phyloP scores from a whole-genome alignment of 2,888 invertebrate genomes.

The Gandaritis pyraliata region DNA sequence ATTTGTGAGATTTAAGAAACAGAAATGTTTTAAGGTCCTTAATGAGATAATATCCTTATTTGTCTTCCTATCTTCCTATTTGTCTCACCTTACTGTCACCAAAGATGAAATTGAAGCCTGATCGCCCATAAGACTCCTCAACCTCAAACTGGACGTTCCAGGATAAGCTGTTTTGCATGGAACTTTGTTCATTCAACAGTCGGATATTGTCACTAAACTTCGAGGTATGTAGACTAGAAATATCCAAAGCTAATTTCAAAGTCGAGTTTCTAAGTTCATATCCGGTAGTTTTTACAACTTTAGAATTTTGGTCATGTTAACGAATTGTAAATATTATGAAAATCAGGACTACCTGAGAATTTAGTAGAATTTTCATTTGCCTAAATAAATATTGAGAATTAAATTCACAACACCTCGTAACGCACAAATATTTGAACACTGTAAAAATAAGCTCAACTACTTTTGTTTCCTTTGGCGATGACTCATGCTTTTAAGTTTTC shows the following conservation, averaged over 20 bases:
- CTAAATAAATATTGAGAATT: constrained; percentile 11
- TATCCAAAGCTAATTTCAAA: no score
- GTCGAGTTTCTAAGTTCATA: no score
- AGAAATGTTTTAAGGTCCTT: no score
- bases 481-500: constrained; percentile 14
- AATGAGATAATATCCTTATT: no score
- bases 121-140: constrained; percentile 27
- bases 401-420: constrained; percentile 25
- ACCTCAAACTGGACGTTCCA: background rate
- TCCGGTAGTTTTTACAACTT: no score
- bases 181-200: constrained; percentile 1
- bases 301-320: background rate
- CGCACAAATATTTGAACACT: constrained; percentile 25
- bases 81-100: constrained; percentile 29
- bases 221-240: no score
- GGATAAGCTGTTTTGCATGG: background rate
- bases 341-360: constrained; percentile 1
- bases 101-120: constrained; percentile 29
- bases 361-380: constrained; percentile 13
- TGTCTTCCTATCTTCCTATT: background rate
- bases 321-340: constrained; percentile 16
- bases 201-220: no score
- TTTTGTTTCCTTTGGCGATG: constrained; percentile 3
- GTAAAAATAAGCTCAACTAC: constrained; percentile 5
- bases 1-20: background rate